Base-by-base conservation (phyloP, 2,113 vertebrate genomes). In the Toxotes chatareus region DNA sequence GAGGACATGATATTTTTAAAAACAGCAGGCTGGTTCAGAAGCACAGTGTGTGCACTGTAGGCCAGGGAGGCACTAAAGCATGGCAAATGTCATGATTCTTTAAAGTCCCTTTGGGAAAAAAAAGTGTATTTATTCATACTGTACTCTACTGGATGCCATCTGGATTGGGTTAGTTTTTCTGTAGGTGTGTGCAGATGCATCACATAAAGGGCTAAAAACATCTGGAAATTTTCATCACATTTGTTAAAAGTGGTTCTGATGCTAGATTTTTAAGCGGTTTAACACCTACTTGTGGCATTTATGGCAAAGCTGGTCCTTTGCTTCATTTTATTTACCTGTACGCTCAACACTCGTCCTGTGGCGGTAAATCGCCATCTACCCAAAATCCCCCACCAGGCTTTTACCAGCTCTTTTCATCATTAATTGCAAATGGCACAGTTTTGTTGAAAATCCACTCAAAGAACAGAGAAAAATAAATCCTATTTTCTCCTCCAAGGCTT, bases 21-120 rank as follows among this genome's bases (percentile, higher is more conserved):
- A 46, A 69, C 31, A 38, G 62, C 68, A 72, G 38, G 16, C 49
- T 68, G 76, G 51, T 80, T 87, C 67, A 75, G 72, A 79, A 69
- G 56, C 65, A 79, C 19, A 32, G 61, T 57, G 31, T 27, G 27
- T 27, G 27, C 27, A 27, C 27, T 27, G 27, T 4, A 72, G 44
- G 68, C 57, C 65, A 57, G 77, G 49, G 72, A 65, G 49, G 47
- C 38, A 60, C 38, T 47, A 16, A 78, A 71, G 66, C n/a, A 27
- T 62, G n/a, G 75, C 72, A 80, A 88, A 83, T 85, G 72, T 77
- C 67, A 85, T 51, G 55, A 80, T 75, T 46, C 61, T 83, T 42
- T 42, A 51, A 71, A 73, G 47, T 85, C 66, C 74, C 5, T 57
- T 40, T 14, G 77, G 61, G 76, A 64, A 34, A 38, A 62, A 64